phyloP scores from a whole-genome alignment of 2,113 vertebrate genomes.

The Lagenorhynchus albirostris region DNA sequence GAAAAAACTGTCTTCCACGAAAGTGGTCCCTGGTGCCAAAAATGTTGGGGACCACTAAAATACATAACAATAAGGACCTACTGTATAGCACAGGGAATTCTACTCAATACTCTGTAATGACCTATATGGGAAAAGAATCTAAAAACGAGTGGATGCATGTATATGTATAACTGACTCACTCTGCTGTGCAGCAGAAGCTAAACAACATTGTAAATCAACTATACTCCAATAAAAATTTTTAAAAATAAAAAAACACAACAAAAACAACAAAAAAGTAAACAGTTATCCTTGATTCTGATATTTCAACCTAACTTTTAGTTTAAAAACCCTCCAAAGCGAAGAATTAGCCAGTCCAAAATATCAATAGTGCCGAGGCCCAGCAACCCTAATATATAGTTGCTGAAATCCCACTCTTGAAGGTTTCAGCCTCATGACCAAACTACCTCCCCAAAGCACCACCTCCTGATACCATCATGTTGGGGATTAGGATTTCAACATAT shows the following conservation, averaged over 20 bases:
- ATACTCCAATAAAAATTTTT: background rate
- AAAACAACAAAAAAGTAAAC: background rate
- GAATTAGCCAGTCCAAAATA: background rate
- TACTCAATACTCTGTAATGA: background rate
- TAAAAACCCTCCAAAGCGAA: background rate
- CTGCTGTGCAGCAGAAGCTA: background rate
- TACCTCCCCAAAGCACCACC: background rate
- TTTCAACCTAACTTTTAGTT: background rate
- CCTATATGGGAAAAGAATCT: background rate
- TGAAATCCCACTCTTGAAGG: background rate
- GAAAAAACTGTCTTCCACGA: no score
- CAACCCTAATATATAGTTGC: background rate
- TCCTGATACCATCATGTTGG: background rate
- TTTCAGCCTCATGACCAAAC: background rate
- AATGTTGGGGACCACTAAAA: no score
- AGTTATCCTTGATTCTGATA: background rate
- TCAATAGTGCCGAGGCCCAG: background rate
- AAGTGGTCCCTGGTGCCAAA: no score
- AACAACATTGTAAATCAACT: background rate
- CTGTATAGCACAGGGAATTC: background rate
- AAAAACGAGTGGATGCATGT: background rate
- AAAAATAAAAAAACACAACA: background rate
- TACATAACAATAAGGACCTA: background rate
- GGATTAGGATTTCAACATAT: background rate
- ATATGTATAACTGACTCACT: background rate